Percentiles rank a stretch among this genome's conserved stretches.
These are phyloP conservation scores for Austrolebias charrua DNA, from an alignment of 2,797 vertebrate species.

Conservation along the genomic window DNA sequence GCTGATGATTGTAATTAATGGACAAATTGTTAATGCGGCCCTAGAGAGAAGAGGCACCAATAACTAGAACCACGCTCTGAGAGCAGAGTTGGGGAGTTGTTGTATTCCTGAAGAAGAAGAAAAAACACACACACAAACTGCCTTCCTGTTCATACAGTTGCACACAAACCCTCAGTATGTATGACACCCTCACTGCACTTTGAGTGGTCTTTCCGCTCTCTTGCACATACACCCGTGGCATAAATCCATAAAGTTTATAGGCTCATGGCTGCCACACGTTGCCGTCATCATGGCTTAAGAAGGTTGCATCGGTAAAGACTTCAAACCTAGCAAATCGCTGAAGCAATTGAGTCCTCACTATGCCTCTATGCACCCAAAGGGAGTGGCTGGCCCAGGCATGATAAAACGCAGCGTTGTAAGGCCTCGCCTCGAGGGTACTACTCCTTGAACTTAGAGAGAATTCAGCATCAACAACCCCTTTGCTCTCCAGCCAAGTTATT, in stretches of 20 bases:
- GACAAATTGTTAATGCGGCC: conserved; percentile 34
- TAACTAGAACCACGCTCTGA: conserved; percentile 43
- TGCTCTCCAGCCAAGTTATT: conserved; percentile 74
- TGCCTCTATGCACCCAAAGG: conserved; percentile 63
- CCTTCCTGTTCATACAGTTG: conserved; percentile 66
- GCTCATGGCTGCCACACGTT: conserved; percentile 25
- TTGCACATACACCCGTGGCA: conserved; percentile 49
- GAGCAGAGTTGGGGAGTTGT: conserved; percentile 40
- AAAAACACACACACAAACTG: conserved; percentile 44
- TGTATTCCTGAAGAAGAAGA: conserved; percentile 35
- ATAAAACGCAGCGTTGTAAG: conserved; percentile 35
- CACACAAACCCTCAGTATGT: conserved; percentile 62
- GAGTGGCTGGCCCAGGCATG: conserved; percentile 51
- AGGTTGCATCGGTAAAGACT: conserved; percentile 47
- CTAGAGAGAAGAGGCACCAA: conserved; percentile 41
- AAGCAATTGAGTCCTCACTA: conserved; percentile 45
- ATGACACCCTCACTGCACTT: conserved; percentile 57
- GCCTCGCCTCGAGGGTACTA: conserved; percentile 45
- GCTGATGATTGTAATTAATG: conserved; percentile 52
- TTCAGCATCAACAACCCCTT: conserved; percentile 51
- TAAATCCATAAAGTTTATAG: conserved; percentile 32
- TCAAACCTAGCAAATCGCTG: conserved; percentile 33
- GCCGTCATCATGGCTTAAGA: conserved; percentile 29
- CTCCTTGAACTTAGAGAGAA: conserved; percentile 55
- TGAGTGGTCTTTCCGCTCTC: conserved; percentile 55